Conservation (phyloP, 2,888 invertebrate genomes). For the Sepiola atlantica region DNA sequence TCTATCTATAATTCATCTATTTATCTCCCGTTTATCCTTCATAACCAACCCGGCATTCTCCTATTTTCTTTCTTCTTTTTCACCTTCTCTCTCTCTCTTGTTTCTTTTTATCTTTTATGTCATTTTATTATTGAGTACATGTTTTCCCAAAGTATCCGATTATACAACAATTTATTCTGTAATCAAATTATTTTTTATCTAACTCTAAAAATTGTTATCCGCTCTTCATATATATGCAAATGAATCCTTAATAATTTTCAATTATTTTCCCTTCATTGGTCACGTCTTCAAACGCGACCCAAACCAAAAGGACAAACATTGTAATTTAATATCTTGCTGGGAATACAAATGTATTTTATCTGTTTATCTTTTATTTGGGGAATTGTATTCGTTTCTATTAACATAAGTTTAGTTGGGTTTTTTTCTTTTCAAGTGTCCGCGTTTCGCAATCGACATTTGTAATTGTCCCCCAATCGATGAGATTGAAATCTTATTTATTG, state of each 20-base stretch:
- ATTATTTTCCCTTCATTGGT: neutral
- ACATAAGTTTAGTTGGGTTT: neutral
- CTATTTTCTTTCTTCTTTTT: neutral
- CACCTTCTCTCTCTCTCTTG: neutral
- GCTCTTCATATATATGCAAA: neutral
- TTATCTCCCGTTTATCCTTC: neutral
- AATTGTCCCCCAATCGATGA: neutral
- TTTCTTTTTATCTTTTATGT: neutral
- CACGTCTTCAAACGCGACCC: neutral
- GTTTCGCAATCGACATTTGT: neutral
- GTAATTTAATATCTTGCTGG: neutral
- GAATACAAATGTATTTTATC: neutral
- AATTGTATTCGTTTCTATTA: neutral
- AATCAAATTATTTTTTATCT: neutral
- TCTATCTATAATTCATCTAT: neutral
- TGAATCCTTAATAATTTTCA: neutral
- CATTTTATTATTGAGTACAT: neutral
- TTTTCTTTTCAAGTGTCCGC: neutral
- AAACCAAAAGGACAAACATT: neutral
- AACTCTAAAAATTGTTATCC: neutral
- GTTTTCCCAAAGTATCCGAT: neutral
- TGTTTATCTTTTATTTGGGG: neutral
- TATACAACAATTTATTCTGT: neutral
- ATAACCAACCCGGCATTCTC: too few species aligned
- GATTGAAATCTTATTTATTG: neutral